These are phyloP conservation scores for Euproctis similis DNA, from an alignment of 2,888 invertebrate genomes.

Conservation along the genomic window DNA sequence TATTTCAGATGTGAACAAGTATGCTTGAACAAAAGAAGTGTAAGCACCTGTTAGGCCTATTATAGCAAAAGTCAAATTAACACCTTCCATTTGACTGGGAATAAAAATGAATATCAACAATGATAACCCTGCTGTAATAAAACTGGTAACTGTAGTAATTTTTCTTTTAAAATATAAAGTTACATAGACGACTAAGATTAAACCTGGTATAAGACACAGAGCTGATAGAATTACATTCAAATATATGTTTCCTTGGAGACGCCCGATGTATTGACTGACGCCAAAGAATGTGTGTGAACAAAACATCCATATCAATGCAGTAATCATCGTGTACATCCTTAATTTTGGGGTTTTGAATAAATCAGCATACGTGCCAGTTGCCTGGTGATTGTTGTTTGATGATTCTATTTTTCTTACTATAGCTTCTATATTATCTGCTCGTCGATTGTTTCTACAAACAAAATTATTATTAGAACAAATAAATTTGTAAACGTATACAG, in stretches of 20 bases:
- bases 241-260: slow-evolving; percentile 85
- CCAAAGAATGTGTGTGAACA: slow-evolving; percentile 90
- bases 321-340: slow-evolving; percentile 79
- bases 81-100: slow-evolving; percentile 33
- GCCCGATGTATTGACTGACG: slow-evolving; percentile 85
- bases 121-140: slow-evolving; percentile 42
- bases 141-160: slow-evolving; percentile 42
- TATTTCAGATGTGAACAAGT: slow-evolving; percentile 85
- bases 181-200: slow-evolving; percentile 43
- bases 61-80: slow-evolving; percentile 81
- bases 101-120: slow-evolving; percentile 52
- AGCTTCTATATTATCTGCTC: slow-evolving; percentile 42
- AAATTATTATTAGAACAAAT: too few species aligned
- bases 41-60: slow-evolving; percentile 85
- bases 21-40: slow-evolving; percentile 78
- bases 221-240: slow-evolving; percentile 86
- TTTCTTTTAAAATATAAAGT: slow-evolving; percentile 47
- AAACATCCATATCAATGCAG: slow-evolving; percentile 84
- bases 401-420: slow-evolving; percentile 47
- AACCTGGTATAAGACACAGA: slow-evolving; percentile 39
- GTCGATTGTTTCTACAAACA: slow-evolving; percentile 61
- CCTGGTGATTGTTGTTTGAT: slow-evolving; percentile 26
- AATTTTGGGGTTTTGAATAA: slow-evolving; percentile 81
- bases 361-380: slow-evolving; percentile 58
- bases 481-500: too few species aligned